Evolutionary conservation across 2,797 vertebrate genomes (phyloP).

Genomic region (Myotis pilosus): DNA sequence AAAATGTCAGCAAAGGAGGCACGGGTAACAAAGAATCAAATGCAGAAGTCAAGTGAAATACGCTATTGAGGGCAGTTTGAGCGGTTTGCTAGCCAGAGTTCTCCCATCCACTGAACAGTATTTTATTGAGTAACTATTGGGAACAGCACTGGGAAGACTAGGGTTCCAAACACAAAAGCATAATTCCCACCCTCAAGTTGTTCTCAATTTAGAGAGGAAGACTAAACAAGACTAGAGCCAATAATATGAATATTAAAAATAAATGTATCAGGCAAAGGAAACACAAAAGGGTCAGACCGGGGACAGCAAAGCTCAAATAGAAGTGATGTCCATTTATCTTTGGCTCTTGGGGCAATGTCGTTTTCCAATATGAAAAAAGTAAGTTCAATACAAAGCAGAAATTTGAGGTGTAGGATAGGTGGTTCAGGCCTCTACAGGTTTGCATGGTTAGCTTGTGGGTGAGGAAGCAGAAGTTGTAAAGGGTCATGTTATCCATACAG

Average conservation of each 20-base stretch:
- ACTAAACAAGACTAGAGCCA: not conserved
- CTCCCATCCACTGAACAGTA: not conserved
- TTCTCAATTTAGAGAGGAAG: not conserved
- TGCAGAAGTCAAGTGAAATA: not conserved
- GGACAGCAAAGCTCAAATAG: not conserved
- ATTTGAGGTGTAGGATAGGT: slow-evolving; percentile 73
- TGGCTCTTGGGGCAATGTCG: slow-evolving; percentile 66
- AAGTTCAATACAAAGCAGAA: slow-evolving; percentile 76
- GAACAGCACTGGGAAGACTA: not conserved
- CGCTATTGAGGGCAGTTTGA: not conserved
- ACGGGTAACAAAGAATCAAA: not conserved
- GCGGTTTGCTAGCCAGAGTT: not conserved
- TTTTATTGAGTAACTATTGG: not conserved
- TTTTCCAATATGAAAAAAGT: slow-evolving; percentile 85
- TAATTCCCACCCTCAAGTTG: not conserved
- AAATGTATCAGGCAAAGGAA: not conserved
- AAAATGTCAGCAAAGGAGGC: not conserved
- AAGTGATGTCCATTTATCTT: slow-evolving; percentile 62
- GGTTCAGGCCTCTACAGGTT: slow-evolving; percentile 94
- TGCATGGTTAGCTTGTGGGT: slow-evolving; percentile 95
- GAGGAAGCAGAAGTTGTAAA: slow-evolving; percentile 96
- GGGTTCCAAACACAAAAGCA: not conserved
- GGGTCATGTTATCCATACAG: slow-evolving; percentile 94
- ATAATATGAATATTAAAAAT: not conserved
- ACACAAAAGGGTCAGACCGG: no score